Conservation (phyloP, 2,797 vertebrate genomes). For the Phrynocephalus vlangalii region DNA sequence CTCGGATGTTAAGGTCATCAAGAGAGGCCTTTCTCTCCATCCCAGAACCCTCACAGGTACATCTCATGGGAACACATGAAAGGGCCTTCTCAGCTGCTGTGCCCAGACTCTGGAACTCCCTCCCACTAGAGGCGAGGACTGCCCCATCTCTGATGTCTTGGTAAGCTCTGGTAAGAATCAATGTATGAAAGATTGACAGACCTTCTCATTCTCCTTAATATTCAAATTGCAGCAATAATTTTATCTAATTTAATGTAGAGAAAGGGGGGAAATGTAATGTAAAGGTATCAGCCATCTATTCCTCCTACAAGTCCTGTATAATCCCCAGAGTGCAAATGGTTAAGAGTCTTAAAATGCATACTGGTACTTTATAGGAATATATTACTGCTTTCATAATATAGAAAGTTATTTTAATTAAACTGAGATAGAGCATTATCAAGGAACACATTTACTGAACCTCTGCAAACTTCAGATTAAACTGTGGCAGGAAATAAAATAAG, state of each 20-base stretch:
- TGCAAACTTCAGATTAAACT: not conserved
- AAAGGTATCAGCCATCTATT: not conserved
- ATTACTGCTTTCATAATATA: constrained; percentile 1
- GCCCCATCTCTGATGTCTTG: too few species aligned
- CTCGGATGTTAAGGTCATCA: too few species aligned
- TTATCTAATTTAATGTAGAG: not conserved
- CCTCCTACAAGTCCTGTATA: not conserved
- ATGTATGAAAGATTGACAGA: not conserved
- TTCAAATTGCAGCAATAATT: constrained; percentile 33
- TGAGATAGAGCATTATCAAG: not conserved
- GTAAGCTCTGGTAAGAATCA: not conserved
- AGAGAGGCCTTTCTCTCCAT: too few species aligned
- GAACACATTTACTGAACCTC: not conserved
- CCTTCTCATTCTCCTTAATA: not conserved
- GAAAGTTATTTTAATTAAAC: constrained; percentile 8
- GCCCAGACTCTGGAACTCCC: too few species aligned
- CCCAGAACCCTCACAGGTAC: too few species aligned
- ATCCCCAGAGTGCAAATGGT: not conserved
- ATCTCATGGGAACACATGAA: too few species aligned
- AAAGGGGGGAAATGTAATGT: not conserved
- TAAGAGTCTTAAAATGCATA: not conserved
- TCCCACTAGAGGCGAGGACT: too few species aligned
- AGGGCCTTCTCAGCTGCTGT: too few species aligned
- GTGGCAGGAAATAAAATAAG: not conserved
- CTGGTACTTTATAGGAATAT: not conserved